A percentile compares a stretch with the other conserved stretches of the same genome.
Evolutionary conservation across 2,888 invertebrate species (phyloP).

Genomic region (Minunthozetes semirufus): DNA sequence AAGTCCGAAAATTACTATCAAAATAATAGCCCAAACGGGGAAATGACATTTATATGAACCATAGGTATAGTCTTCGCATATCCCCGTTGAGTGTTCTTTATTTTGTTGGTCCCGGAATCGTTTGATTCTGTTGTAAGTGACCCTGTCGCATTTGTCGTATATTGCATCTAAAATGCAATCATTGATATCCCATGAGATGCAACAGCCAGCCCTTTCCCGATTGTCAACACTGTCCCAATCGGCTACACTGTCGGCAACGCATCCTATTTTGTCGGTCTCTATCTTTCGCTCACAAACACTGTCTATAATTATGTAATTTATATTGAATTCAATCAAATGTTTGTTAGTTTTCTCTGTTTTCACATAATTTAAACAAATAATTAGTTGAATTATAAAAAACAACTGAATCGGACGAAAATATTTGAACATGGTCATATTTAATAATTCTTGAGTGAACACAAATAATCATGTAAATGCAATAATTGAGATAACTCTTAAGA

Average conservation of each 20-base stretch:
- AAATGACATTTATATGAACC: constrained; percentile 7
- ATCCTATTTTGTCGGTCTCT: not conserved
- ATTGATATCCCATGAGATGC: not conserved
- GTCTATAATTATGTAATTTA: constrained; percentile 5
- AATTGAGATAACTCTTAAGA: too few species aligned
- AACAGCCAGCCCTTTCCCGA: not conserved
- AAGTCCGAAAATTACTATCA: not conserved
- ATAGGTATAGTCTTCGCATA: not conserved
- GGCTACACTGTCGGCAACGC: not conserved
- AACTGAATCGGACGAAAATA: too few species aligned
- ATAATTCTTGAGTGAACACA: too few species aligned
- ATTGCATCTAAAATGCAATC: not conserved
- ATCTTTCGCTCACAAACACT: not conserved
- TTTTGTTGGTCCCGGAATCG: not conserved
- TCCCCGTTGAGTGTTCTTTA: not conserved
- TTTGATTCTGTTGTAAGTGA: not conserved
- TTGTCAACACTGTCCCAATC: not conserved
- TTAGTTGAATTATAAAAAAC: too few species aligned
- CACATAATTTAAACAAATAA: too few species aligned
- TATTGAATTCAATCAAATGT: not conserved
- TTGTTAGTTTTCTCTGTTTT: too few species aligned
- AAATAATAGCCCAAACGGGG: constrained; percentile 6
- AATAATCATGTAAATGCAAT: too few species aligned
- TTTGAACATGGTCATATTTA: too few species aligned
- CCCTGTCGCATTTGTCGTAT: not conserved